Base-by-base conservation (phyloP, 2,888 invertebrate genomes). In the Argyresthia goedartella region DNA sequence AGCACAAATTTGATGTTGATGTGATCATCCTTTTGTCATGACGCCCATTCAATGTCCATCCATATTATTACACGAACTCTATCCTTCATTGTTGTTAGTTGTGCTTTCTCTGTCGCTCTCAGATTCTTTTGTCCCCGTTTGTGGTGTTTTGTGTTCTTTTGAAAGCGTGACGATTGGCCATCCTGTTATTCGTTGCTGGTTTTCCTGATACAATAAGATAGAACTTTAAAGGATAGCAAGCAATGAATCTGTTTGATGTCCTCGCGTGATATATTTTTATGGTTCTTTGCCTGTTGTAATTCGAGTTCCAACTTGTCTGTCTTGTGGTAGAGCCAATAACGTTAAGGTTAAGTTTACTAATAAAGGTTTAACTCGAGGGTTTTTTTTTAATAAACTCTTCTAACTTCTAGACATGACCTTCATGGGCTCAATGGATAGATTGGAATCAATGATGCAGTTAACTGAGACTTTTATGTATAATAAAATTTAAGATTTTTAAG, bases 11-110 rank as follows among this genome's bases (percentile, higher is more conserved):
- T 47, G 50, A 15, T 55, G 58, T 52, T 41, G 51, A 54, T 56
- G 63, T 53, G 63, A 57, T 53, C 52, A 56, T 60, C 61, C 55
- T 56, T 61, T 67, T 66, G 72, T 61, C 60, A 64, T 62, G 59
- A 60, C 64, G 66, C 68, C 71, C 71, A 78, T 79, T 77, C 70
- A 77, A 67, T 71, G 70, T 67, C 75, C 76, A 76, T 67, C 75
- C 76, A 76, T 70, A 73, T 77, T 74, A 74, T 71, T 67, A 69
- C 74, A 71, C 71, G 75, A 71, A 69, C 67, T 67, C 66, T 71
- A 71, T 74, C 68, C 69, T 69, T 76, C 71, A 76, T 74, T 78
- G 76, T 76, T 73, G 76, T 49, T 35, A 33, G n/a, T 11, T 41
- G 13, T 41, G 13, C 41, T 50, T 48, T 48, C 36, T 48, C 48